phyloP scores from a whole-genome alignment of 1,140 invertebrate genomes.

The Vanessa atalanta region DNA sequence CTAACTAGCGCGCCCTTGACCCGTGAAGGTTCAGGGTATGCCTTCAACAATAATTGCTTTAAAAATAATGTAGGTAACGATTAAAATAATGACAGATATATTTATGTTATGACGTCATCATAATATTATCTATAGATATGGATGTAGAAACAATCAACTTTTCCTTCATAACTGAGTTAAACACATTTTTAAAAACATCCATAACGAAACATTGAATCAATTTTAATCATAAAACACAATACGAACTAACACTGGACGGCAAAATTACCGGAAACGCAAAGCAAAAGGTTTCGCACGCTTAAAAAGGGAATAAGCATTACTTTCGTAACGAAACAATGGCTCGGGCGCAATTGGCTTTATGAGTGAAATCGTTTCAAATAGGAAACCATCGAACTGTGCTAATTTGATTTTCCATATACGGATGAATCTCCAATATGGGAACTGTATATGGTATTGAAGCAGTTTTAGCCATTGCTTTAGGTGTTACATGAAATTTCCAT shows the following conservation, averaged over 20 bases:
- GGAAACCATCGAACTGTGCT: slow-evolving; percentile 56
- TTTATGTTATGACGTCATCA: no score
- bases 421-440: slow-evolving; percentile 40
- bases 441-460: slow-evolving; percentile 20
- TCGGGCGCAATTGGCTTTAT: slow-evolving; percentile 52
- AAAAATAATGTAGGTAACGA: no score
- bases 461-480: slow-evolving; percentile 1
- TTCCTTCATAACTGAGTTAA: no score
- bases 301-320: slow-evolving; percentile 66
- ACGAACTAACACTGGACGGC: not conserved
- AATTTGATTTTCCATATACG: slow-evolving; percentile 65
- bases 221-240: not conserved
- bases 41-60: not conserved
- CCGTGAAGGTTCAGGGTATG: not conserved
- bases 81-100: no score
- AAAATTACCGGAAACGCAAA: slow-evolving; percentile 44
- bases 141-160: no score
- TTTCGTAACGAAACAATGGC: slow-evolving; percentile 64
- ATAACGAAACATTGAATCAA: not conserved
- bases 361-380: slow-evolving; percentile 58
- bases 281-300: slow-evolving; percentile 60
- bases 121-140: no score
- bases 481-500: slow-evolving; percentile 9
- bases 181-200: no score
- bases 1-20: slow-evolving; percentile 1